Evolutionary conservation across 2,888 invertebrate genomes (phyloP), one percentile per base, ranked within the genome.

Genomic region (Amaurobius ferox): DNA sequence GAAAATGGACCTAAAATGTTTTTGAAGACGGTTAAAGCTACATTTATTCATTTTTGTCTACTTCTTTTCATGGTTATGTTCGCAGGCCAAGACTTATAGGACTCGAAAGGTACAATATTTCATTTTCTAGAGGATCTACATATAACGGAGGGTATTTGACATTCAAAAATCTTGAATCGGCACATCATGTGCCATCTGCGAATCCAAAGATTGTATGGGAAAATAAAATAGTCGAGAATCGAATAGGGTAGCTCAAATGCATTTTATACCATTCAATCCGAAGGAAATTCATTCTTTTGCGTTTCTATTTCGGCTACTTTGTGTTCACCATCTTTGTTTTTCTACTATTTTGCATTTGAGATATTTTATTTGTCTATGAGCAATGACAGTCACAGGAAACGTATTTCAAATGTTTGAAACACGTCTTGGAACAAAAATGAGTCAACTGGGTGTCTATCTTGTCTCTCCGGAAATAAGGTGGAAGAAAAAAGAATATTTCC

Each of bases 181-280:
- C 55, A 62, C 62, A 62, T 62, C 62, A 62, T 62, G 62, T 62
- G 62, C 62, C 62, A 62, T 62, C 28, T 62, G 28, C 62, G 62
- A 62, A 26, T 62, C 23, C 62, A 62, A 62, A 28, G 28, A 62
- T 26, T 28, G 62, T 28, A 62, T 62, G 28, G 62, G 28, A 62
- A 62, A 62, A 62, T 62, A 62, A 62, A 62, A 62, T 28, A 62
- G 62, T 62, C 28, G 19, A 0, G 28, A 28, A 28, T 23, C 62
- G 62, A 19, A 62, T 62, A 62, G 28, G 28, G 26, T 62, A 28
- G 62, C 62, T 26, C 16, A 28, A 62, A 62, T 62, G 62, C 28
- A 62, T 62, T 62, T 62, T 62, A 23, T 62, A 23, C 62, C 62
- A 62, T 62, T 62, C 62, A 62, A 62, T 28, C 28, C 23, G 28